A percentile compares a stretch with the other conserved stretches of the same genome.
Evolutionary conservation across 2,113 vertebrate species (phyloP).

Genomic region (Blennius ocellaris): DNA sequence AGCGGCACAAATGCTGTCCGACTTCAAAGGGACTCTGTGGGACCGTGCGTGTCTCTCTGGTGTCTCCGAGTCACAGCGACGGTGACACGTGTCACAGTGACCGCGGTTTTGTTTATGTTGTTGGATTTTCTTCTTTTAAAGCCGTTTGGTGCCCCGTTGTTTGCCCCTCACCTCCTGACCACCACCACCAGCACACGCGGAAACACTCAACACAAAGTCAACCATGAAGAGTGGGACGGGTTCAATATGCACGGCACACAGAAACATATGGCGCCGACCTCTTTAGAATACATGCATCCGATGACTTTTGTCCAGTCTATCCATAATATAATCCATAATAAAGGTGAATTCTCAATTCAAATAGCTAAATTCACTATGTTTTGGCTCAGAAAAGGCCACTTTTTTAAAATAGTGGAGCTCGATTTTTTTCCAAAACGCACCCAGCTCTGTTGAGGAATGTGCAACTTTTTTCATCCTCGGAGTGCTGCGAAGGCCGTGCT

Average conservation of each 20-base stretch:
- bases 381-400: no score
- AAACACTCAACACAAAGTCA: conserved; percentile 30
- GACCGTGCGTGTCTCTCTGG: conserved; percentile 44
- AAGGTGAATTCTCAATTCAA: no score
- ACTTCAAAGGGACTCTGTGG: conserved; percentile 64
- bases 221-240: not conserved
- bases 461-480: no score
- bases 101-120: conserved; percentile 75
- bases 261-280: no score
- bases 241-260: not conserved
- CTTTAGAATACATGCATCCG: no score
- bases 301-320: no score
- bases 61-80: conserved; percentile 60
- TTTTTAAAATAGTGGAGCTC: no score
- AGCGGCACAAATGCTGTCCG: conserved; percentile 43
- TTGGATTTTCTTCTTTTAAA: conserved; percentile 76
- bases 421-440: no score
- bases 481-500: no score
- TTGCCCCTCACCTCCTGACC: conserved; percentile 70
- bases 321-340: no score
- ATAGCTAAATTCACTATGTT: no score
- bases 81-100: conserved; percentile 71
- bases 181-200: conserved; percentile 55
- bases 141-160: conserved; percentile 57
- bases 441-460: no score